phyloP scores from a whole-genome alignment of 2,113 vertebrate species.

The Cygnus atratus region DNA sequence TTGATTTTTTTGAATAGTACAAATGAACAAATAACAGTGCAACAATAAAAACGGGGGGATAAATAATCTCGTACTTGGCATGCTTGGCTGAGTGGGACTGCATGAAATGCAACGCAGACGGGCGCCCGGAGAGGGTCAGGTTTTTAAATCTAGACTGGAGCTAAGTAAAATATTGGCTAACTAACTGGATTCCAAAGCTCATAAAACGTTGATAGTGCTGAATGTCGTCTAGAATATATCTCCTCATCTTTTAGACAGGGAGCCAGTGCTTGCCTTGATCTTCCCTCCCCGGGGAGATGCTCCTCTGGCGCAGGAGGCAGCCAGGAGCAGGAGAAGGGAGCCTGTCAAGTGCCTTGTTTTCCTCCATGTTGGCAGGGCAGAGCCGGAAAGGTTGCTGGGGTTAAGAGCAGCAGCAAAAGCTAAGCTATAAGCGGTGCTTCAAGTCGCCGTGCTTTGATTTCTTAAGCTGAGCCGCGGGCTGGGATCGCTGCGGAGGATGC shows the following conservation, averaged over 20 bases:
- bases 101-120: background rate
- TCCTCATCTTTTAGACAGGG: conserved; percentile 13
- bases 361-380: conserved; percentile 40
- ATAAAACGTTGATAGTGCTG: conserved; percentile 47
- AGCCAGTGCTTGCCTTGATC: background rate
- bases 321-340: background rate
- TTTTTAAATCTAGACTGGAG: conserved; percentile 66
- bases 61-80: background rate
- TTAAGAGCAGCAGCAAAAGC: conserved; percentile 27
- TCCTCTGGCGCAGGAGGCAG: background rate
- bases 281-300: conserved; percentile 12
- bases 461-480: background rate
- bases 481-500: background rate
- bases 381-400: background rate
- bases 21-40: background rate
- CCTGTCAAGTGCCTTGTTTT: conserved; percentile 54
- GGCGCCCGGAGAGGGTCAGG: background rate
- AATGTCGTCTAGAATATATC: conserved; percentile 24
- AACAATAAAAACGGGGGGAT: background rate
- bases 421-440: background rate
- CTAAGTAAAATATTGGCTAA: conserved; percentile 64
- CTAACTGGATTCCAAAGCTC: conserved; percentile 67
- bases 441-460: background rate
- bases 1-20: background rate
- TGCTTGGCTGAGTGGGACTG: accelerated